phyloP scores from a whole-genome alignment of 2,888 invertebrate species.

The Idaea dimidiata region DNA sequence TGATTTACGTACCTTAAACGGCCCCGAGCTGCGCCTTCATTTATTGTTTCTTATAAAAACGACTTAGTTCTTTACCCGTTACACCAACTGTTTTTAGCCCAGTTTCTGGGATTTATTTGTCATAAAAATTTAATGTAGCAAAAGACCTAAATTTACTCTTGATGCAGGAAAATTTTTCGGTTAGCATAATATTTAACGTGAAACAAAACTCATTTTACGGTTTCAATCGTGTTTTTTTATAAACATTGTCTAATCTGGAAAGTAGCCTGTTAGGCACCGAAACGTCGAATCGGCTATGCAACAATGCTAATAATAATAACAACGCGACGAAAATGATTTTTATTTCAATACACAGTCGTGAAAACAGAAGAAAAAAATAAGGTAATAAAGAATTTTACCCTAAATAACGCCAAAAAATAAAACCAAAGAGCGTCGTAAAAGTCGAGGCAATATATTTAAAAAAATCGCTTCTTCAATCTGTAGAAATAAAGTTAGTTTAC shows the following conservation, averaged over 20 bases:
- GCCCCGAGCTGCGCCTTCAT: conserved; percentile 65
- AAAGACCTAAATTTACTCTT: conserved; percentile 27
- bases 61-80: conserved; percentile 61
- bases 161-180: background rate
- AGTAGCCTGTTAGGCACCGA: too few relatives aligned
- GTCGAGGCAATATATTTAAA: background rate
- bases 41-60: conserved; percentile 78
- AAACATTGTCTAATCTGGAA: too few relatives aligned
- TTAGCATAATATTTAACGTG: too few relatives aligned
- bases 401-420: background rate
- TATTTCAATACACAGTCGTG: too few relatives aligned
- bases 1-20: conserved; percentile 77
- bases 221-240: too few relatives aligned
- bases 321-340: too few relatives aligned
- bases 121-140: conserved; percentile 59
- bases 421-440: background rate
- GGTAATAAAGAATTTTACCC: background rate
- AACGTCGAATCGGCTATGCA: too few relatives aligned
- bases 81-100: conserved; percentile 52
- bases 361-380: too few relatives aligned
- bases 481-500: background rate
- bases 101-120: conserved; percentile 61
- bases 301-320: too few relatives aligned
- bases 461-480: background rate
- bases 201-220: too few relatives aligned